Base-by-base conservation (phyloP, 2,888 invertebrate genomes). In the Macropis europaea region DNA sequence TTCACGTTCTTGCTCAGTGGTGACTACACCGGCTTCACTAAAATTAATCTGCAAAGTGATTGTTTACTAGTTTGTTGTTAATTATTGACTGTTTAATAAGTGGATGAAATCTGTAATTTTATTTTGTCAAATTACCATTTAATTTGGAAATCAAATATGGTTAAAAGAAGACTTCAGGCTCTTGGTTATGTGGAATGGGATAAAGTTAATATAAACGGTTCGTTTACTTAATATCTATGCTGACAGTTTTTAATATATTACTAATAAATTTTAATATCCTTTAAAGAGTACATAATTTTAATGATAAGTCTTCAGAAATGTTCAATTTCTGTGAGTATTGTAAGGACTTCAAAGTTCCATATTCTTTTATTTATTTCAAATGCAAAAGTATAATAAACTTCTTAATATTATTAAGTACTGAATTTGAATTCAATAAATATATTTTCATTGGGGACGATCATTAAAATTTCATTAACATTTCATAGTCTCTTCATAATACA, bases 131-230 rank as follows among this genome's bases (percentile, higher is more conserved):
- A 32, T 7, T 2, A 36, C 2, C 42, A 9, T 24, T 50, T 26
- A 3, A 15, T 56, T 13, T 2, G 6, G 28, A 19, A 6, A 15
- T 34, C 3, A 2, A 92, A 87, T 80, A 96, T 97, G 95, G 94
- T 95, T 76, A 94, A 93, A 88, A 91, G 95, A 79, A 96, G 96
- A 90, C 90, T 97, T 22, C 92, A 92, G 82, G 95, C 97, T 4
- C 90, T 97, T 57, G 94, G 95, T 61, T 96, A 96, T 89, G 94
- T 95, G 42, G 93, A 94, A 73, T 94, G 94, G 52, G 93, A 94
- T 54, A 92, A 92, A 72, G 93, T 97, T 66, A 93, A 94, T 85
- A 95, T 96, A 96, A 91, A 91, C 85, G 64, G 79, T 79, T 19
- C 6, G 75, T 67, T 11, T 13, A n/a, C 11, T 11, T 0, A 24